These are phyloP conservation scores for Hypselothyrea guttata DNA, from an alignment of 2,888 invertebrate genomes.

Conservation along the genomic window DNA sequence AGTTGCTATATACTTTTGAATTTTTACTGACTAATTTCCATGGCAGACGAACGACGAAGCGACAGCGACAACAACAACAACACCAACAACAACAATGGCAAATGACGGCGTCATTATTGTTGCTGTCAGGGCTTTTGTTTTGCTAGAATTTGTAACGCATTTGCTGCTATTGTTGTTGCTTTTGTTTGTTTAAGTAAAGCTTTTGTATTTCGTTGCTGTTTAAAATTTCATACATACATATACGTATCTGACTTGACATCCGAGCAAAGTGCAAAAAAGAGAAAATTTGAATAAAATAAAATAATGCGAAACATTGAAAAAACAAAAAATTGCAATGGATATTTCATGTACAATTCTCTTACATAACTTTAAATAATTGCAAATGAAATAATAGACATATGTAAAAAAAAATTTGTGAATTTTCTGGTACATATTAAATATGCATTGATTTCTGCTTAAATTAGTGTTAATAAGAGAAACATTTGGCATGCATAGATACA, in stretches of 20 bases:
- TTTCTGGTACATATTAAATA: too few relatives aligned
- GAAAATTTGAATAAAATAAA: background rate
- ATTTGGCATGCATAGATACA: too few relatives aligned
- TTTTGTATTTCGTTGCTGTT: conserved; percentile 27
- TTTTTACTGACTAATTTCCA: conserved; percentile 67
- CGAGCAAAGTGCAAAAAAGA: conserved; percentile 25
- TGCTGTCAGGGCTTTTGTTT: conserved; percentile 50
- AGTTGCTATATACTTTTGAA: conserved; percentile 35
- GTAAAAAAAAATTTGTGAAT: too few relatives aligned
- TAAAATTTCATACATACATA: conserved; percentile 27
- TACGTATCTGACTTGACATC: conserved; percentile 1
- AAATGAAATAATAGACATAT: background rate
- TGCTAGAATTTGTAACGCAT: conserved; percentile 45
- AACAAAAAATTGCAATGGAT: background rate
- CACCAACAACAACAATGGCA: conserved; percentile 11
- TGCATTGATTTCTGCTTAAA: too few relatives aligned
- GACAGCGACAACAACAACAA: conserved; percentile 14
- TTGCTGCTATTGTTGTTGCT: conserved; percentile 29
- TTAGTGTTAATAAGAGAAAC: too few relatives aligned
- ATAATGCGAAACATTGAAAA: background rate
- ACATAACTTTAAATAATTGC: background rate
- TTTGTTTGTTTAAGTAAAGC: conserved; percentile 38
- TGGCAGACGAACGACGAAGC: conserved; percentile 33
- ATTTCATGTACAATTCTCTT: too few relatives aligned
- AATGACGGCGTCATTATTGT: conserved; percentile 51